These are phyloP conservation scores for Scartelaos histophorus DNA, from an alignment of 2,113 vertebrate genomes.

Conservation along the genomic window DNA sequence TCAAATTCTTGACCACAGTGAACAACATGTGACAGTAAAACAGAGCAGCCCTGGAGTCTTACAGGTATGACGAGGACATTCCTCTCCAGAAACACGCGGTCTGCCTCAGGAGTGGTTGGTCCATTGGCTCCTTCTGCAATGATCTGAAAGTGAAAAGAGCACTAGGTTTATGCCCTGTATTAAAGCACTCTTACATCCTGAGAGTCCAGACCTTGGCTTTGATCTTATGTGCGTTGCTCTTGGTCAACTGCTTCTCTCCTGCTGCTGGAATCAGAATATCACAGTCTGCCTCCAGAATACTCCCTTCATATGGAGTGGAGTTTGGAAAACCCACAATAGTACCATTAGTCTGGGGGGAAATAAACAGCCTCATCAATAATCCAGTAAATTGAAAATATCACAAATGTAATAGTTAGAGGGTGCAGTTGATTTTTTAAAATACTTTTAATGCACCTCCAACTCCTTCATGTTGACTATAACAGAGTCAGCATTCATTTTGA, in stretches of 20 bases:
- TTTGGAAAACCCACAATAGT: conserved; percentile 93
- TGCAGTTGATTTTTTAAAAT: too few relatives aligned
- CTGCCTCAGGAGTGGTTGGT: conserved; percentile 91
- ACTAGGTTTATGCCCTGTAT: neutral
- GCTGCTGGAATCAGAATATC: conserved; percentile 96
- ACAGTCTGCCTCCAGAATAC: conserved; percentile 90
- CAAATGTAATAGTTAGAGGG: neutral
- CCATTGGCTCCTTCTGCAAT: conserved; percentile 94
- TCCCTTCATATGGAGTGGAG: conserved; percentile 85
- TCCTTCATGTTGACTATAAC: too few relatives aligned
- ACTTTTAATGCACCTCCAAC: too few relatives aligned
- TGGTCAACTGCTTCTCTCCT: conserved; percentile 93
- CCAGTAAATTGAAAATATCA: neutral
- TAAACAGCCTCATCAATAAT: neutral
- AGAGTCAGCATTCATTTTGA: neutral
- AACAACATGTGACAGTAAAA: neutral
- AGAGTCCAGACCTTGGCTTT: too few relatives aligned
- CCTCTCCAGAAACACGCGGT: conserved; percentile 91
- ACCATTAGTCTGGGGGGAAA: conserved; percentile 82
- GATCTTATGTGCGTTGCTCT: conserved; percentile 85
- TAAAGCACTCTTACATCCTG: neutral
- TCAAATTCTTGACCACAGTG: neutral
- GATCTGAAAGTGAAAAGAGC: conserved; percentile 75
- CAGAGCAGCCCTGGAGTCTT: conserved; percentile 53
- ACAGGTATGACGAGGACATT: conserved; percentile 97